A percentile compares a stretch with the other conserved stretches of the same genome.
These are phyloP conservation scores for Tupaia chinensis DNA, from an alignment of 2,113 vertebrate genomes.

Conservation along the genomic window DNA sequence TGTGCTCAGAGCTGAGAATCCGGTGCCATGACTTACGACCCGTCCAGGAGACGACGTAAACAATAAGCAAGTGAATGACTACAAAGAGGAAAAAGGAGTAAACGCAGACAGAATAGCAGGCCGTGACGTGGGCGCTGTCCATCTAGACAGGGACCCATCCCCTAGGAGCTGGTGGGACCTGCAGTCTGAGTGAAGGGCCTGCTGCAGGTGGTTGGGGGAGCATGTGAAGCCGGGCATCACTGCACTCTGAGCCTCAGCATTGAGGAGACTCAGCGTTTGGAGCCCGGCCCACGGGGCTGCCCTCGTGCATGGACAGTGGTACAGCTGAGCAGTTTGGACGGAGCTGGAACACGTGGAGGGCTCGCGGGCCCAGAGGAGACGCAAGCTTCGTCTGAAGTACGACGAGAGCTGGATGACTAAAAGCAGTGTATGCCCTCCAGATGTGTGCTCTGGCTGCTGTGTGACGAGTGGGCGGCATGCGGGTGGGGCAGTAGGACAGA, in stretches of 20 bases:
- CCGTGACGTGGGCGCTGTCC: not conserved
- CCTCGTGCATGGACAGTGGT: not conserved
- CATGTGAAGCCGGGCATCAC: too few species aligned
- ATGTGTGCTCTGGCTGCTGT: not conserved
- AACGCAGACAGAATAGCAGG: not conserved
- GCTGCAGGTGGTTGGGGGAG: not conserved
- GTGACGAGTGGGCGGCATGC: not conserved
- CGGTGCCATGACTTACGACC: fast-evolving
- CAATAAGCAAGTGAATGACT: not conserved
- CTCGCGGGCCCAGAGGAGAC: not conserved
- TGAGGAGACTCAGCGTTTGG: not conserved
- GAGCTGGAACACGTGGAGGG: not conserved
- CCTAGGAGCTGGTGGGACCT: too few species aligned
- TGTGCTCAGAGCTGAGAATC: not conserved
- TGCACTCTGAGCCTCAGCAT: fast-evolving
- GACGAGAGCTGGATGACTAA: not conserved
- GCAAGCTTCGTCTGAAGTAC: not conserved
- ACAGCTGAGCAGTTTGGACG: too few species aligned
- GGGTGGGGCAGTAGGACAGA: not conserved
- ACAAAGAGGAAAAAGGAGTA: not conserved
- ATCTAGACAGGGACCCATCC: not conserved
- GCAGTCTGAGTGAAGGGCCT: not conserved
- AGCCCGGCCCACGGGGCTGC: not conserved
- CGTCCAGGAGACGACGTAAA: not conserved
- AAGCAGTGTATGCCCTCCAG: not conserved